These are phyloP conservation scores for Corythornis leucogaster DNA, from an alignment of 2,797 vertebrate species.

Conservation along the genomic window DNA sequence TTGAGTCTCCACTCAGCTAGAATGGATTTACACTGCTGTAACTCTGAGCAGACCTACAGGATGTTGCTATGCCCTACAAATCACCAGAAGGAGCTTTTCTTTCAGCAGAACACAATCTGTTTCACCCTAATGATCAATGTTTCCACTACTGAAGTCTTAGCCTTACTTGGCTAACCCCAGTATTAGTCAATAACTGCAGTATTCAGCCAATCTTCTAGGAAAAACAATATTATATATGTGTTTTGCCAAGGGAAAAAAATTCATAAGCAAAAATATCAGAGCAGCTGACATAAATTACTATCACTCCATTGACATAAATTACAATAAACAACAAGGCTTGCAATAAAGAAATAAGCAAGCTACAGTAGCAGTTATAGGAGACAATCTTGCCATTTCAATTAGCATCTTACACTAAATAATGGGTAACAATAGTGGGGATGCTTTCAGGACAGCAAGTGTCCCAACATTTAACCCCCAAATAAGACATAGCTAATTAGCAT, in stretches of 20 bases:
- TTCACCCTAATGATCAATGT: neutral
- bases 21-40: conserved; percentile 12
- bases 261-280: conserved; percentile 39
- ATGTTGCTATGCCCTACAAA: conserved; percentile 38
- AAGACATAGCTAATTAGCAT: neutral
- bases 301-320: neutral
- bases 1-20: neutral
- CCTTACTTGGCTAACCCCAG: conserved; percentile 35
- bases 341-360: neutral
- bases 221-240: conserved; percentile 12
- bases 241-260: conserved; percentile 31
- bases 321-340: neutral
- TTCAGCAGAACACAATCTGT: conserved; percentile 50
- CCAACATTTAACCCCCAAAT: neutral
- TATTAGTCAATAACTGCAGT: conserved; percentile 25
- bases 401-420: neutral
- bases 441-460: neutral
- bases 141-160: conserved; percentile 19
- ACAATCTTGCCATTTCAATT: neutral
- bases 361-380: neutral
- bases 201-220: neutral
- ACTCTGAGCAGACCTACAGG: neutral
- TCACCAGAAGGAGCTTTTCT: conserved; percentile 46
- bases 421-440: neutral
- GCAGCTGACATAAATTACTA: conserved; percentile 43